Evolutionary conservation across 2,888 invertebrate genomes (phyloP).

Genomic region (Drosophila cognata): DNA sequence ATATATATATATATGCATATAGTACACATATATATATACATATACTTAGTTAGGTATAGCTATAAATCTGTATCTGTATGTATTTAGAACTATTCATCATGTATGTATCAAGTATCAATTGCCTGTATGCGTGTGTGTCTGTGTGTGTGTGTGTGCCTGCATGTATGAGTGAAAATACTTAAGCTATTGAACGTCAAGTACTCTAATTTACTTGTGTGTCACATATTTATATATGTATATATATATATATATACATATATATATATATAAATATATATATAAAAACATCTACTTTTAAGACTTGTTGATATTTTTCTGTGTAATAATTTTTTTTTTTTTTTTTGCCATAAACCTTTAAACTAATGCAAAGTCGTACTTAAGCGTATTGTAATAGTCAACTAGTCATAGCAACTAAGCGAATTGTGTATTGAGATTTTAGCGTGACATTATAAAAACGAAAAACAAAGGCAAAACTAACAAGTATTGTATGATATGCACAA

Average conservation of each 20-base stretch:
- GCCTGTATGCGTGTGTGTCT: conserved; percentile 16
- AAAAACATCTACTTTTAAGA: conserved; percentile 59
- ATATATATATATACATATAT: conserved; percentile 11
- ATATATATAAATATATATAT: conserved; percentile 17
- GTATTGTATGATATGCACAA: conserved; percentile 48
- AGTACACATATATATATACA: conserved; percentile 11
- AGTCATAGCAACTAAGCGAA: conserved; percentile 67
- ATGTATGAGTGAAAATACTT: conserved; percentile 14
- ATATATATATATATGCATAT: conserved; percentile 13
- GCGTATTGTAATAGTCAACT: conserved; percentile 64
- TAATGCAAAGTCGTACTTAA: conserved; percentile 30
- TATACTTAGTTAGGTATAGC: conserved; percentile 28
- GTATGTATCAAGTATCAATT: conserved; percentile 28
- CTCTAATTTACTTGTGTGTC: conserved; percentile 28
- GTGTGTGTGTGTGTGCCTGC: conserved; percentile 4
- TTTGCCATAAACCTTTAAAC: conserved; percentile 28
- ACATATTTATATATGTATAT: conserved; percentile 12
- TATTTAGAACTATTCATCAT: conserved; percentile 48
- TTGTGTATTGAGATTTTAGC: conserved; percentile 75
- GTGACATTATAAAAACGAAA: conserved; percentile 43
- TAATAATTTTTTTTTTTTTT: conserved; percentile 58
- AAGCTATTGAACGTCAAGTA: conserved; percentile 42
- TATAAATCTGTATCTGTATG: conserved; percentile 46
- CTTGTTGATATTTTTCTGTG: conserved; percentile 75
- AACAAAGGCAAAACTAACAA: conserved; percentile 10